Percentiles rank a stretch among this genome's conserved stretches.
phyloP scores from a whole-genome alignment of 2,888 invertebrate genomes.

The Herminia tarsipennalis region DNA sequence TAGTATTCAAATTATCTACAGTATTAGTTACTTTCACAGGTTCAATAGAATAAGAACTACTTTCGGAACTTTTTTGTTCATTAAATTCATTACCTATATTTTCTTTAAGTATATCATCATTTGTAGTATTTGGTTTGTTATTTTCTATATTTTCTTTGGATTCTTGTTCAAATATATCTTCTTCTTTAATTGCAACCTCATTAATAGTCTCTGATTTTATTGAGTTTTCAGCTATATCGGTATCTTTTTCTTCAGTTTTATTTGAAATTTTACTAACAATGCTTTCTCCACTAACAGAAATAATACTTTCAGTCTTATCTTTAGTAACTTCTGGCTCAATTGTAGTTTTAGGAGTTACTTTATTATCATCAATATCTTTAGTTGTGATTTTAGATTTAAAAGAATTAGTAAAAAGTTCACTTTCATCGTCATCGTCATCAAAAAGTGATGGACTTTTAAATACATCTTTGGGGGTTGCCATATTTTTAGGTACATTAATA shows the following conservation, averaged over 20 bases:
- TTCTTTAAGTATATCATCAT: neutral
- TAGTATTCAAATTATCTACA: constrained; percentile 9
- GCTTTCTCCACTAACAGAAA: neutral
- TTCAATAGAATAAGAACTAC: constrained; percentile 4
- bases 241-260: too few species aligned
- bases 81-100: neutral
- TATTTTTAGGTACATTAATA: constrained; percentile 5
- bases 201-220: too few species aligned
- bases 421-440: constrained; percentile 60
- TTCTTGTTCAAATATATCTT: neutral
- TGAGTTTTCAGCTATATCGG: too few species aligned
- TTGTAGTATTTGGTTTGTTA: neutral
- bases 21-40: constrained; percentile 15
- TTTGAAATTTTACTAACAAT: neutral
- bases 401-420: constrained; percentile 38
- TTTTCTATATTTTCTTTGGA: neutral
- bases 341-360: neutral
- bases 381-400: constrained; percentile 3
- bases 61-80: neutral
- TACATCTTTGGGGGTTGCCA: constrained; percentile 16
- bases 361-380: neutral
- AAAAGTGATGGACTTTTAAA: constrained; percentile 56
- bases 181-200: too few species aligned
- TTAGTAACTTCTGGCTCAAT: neutral
- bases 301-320: neutral